phyloP scores from a whole-genome alignment of 2,888 invertebrate genomes.

The Catocala nupta region DNA sequence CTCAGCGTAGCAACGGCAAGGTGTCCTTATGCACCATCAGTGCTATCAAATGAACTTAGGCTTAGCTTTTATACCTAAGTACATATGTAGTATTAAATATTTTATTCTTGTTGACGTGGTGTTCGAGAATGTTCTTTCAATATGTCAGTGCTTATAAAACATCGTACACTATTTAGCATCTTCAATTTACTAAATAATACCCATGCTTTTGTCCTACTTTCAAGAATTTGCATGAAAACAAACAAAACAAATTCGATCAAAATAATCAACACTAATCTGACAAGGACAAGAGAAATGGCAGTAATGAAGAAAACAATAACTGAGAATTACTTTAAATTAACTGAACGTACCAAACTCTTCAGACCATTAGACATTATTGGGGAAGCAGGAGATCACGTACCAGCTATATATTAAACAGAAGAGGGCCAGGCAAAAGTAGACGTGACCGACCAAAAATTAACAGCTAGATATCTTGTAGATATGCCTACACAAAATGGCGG shows the following conservation, averaged over 20 bases:
- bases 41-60: too few relatives aligned
- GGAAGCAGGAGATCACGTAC: slow-evolving; percentile 34
- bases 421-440: slow-evolving; percentile 14
- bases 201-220: background rate
- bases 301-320: slow-evolving; percentile 15
- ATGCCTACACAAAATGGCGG: slow-evolving; percentile 28
- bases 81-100: too few relatives aligned
- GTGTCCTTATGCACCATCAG: too few relatives aligned
- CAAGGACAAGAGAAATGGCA: slow-evolving; percentile 7
- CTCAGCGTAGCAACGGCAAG: too few relatives aligned
- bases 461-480: slow-evolving; percentile 30
- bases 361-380: slow-evolving; percentile 37
- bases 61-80: too few relatives aligned
- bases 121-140: too few relatives aligned
- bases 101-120: too few relatives aligned
- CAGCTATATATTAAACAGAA: slow-evolving; percentile 34
- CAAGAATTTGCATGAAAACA: slow-evolving; percentile 11
- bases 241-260: slow-evolving; percentile 15
- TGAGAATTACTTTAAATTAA: slow-evolving; percentile 29
- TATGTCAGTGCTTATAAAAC: too few relatives aligned
- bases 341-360: slow-evolving; percentile 29
- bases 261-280: slow-evolving; percentile 14
- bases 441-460: slow-evolving; percentile 47
- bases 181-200: slow-evolving; percentile 1
- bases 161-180: background rate